Evolutionary conservation across 2,113 vertebrate genomes (phyloP), one percentile per base, ranked within the genome.

Genomic region (Dryoscopus gambensis): DNA sequence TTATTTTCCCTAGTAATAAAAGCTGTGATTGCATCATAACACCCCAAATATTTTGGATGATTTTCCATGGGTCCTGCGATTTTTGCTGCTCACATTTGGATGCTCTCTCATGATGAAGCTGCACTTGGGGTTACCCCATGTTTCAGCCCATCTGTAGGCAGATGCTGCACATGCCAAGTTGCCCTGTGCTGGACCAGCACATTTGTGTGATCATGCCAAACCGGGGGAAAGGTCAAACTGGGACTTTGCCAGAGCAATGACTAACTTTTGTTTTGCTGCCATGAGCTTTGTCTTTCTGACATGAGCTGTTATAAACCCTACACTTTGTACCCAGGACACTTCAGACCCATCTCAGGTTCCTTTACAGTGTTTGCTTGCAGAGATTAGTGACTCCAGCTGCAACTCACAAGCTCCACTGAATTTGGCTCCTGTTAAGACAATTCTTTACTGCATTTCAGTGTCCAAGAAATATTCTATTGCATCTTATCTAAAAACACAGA

Each of bases 111-210:
- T 3, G 12, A 18, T 8, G 24, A 79, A 78, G 11, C 30, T 37
- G n/a, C n/a, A 10, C 37, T 35, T 39, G 5, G 11, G 64, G 30
- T 62, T 11, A 13, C 24, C 7, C 19, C 5, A 7, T 0, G 1
- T 55, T 93, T 59, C 80, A 47, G 55, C 28, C 22, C 25, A 9
- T 4, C 1, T 0, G 1, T 12, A 8, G 27, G 37, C 2, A 2
- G 30, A 24, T 23, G 47, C 35, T 16, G 10, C 8, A 1, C 19
- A 0, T 13, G 35, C 28, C 31, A 19, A 10, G 5, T 18, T 49
- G 33, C 46, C 10, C 40, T 22, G 42, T 30, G 53, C 64, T 60
- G 42, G 63, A 67, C 28, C 53, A 53, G 44, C 50, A 27, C 39
- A n/a, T 84, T 35, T 11, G 3, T 31, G 9, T 27, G 24, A 59